Conservation (phyloP, 2,888 invertebrate species). For the Drosophila prostipennis region DNA sequence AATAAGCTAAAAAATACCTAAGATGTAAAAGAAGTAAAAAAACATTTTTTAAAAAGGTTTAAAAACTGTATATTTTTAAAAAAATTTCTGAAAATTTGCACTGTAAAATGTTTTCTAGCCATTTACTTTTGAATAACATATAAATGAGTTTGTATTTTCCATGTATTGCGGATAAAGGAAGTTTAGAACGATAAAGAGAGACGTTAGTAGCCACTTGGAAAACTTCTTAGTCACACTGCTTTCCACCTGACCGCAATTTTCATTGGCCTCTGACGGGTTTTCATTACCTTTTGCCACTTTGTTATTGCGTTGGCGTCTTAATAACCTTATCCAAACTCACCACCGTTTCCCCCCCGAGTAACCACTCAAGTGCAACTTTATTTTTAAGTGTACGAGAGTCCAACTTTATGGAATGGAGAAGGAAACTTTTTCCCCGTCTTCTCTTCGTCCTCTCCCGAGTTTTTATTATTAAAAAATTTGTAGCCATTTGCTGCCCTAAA, state of each 20-base stretch:
- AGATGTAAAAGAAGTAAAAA: no score
- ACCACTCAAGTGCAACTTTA: slow-evolving; percentile 58
- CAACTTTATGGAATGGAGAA: slow-evolving; percentile 61
- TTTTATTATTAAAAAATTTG: slow-evolving; percentile 75
- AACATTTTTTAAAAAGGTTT: no score
- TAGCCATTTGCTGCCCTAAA: slow-evolving; percentile 62
- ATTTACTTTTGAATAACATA: no score
- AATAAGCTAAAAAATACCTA: no score
- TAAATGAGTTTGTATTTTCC: no score
- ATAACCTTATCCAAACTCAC: slow-evolving; percentile 14
- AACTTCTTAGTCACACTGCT: slow-evolving; percentile 8
- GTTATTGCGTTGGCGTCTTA: slow-evolving; percentile 27
- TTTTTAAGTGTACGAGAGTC: slow-evolving; percentile 62
- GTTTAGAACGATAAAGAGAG: no score
- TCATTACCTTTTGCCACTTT: slow-evolving; percentile 30
- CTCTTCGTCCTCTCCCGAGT: slow-evolving; percentile 18
- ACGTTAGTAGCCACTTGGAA: neutral
- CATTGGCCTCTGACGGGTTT: slow-evolving; percentile 13
- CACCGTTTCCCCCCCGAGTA: neutral
- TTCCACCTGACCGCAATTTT: neutral
- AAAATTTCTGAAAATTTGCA: no score
- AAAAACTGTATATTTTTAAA: no score
- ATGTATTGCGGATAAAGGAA: no score
- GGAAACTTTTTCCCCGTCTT: slow-evolving; percentile 26
- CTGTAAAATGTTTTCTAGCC: no score